Percentiles rank a stretch among this genome's conserved stretches.
phyloP scores from a whole-genome alignment of 2,797 vertebrate genomes.

The Atherinosoma microstoma region DNA sequence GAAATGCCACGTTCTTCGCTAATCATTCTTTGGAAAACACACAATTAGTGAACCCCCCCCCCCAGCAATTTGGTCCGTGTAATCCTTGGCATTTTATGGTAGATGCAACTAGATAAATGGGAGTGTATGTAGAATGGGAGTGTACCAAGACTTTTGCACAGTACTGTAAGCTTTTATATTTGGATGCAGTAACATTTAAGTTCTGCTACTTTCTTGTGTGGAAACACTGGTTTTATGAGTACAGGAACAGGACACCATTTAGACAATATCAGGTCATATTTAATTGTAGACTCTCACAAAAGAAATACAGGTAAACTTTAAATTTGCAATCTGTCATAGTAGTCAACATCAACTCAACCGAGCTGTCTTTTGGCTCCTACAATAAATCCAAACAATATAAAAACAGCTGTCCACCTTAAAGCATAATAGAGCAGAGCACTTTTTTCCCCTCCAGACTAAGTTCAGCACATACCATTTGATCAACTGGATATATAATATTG shows the following conservation, averaged over 20 bases:
- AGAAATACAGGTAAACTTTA: constrained; percentile 71
- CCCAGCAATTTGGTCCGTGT: neutral
- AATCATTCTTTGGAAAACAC: neutral
- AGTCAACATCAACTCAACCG: constrained; percentile 57
- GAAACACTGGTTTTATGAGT: neutral
- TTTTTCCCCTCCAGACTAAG: constrained; percentile 12
- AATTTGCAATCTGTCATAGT: constrained; percentile 63
- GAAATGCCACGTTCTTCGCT: neutral
- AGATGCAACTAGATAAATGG: neutral
- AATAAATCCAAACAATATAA: constrained; percentile 65
- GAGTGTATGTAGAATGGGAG: neutral
- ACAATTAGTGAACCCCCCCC: neutral
- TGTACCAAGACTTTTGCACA: too few species aligned
- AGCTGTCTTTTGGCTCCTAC: constrained; percentile 57
- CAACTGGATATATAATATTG: constrained; percentile 25
- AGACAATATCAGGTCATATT: constrained; percentile 68
- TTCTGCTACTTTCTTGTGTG: neutral
- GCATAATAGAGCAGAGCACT: constrained; percentile 29
- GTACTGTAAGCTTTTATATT: neutral
- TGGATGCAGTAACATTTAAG: neutral
- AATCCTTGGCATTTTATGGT: neutral
- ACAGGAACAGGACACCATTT: constrained; percentile 30
- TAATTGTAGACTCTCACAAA: constrained; percentile 72
- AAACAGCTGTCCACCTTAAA: constrained; percentile 53
- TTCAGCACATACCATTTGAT: constrained; percentile 24